Evolutionary conservation across 2,113 vertebrate species (phyloP).

Genomic region (Glaucidium brasilianum): DNA sequence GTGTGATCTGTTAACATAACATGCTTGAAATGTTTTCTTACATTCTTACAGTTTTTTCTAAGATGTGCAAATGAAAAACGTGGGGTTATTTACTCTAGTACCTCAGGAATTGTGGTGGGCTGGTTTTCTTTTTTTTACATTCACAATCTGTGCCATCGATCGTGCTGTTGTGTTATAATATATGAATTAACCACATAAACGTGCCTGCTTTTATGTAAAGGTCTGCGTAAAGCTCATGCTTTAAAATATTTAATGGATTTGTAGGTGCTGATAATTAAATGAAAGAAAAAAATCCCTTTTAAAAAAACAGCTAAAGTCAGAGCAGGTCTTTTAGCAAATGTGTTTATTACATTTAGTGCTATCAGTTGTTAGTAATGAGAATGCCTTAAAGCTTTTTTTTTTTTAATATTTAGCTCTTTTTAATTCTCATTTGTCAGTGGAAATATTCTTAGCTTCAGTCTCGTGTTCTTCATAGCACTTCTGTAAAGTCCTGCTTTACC

Average conservation of each 20-base stretch:
- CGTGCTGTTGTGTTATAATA: neutral
- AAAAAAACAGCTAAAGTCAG: neutral
- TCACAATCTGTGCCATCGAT: neutral
- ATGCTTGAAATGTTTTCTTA: constrained; percentile 47
- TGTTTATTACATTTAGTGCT: neutral
- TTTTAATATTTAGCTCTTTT: neutral
- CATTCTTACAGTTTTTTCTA: constrained; percentile 16
- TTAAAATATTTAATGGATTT: neutral
- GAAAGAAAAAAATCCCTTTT: neutral
- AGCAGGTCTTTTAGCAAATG: neutral
- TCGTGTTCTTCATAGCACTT: neutral
- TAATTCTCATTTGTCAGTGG: neutral
- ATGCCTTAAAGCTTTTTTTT: neutral
- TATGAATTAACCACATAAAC: neutral
- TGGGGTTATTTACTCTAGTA: neutral
- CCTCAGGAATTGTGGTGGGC: neutral
- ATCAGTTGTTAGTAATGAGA: neutral
- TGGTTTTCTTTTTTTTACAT: neutral
- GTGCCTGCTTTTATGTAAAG: neutral
- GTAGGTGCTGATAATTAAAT: neutral
- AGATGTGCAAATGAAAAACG: neutral
- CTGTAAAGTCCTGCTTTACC: neutral
- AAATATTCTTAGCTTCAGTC: neutral
- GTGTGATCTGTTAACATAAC: constrained; percentile 44
- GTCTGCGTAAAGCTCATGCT: neutral